Percentiles rank a stretch among this genome's conserved stretches.
Evolutionary conservation across 2,113 vertebrate genomes (phyloP).

Genomic region (Chaenogobius annularis): DNA sequence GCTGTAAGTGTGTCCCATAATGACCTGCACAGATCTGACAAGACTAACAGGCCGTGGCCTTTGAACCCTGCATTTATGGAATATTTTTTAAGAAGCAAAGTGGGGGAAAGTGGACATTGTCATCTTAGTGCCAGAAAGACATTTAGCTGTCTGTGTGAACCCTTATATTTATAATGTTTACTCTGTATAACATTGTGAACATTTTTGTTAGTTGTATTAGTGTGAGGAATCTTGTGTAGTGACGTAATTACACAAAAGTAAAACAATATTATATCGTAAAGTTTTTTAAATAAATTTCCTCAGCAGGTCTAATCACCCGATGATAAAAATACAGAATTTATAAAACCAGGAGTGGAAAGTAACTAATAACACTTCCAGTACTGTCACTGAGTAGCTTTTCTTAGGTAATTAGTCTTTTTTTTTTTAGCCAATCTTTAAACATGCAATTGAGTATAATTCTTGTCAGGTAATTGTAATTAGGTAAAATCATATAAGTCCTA

Average conservation of each 20-base stretch:
- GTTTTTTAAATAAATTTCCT: not conserved
- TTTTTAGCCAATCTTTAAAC: no score
- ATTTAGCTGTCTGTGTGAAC: no score
- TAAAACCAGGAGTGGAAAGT: no score
- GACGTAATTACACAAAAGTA: not conserved
- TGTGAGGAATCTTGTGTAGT: not conserved
- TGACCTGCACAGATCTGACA: slow-evolving; percentile 14
- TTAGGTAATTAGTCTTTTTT: no score
- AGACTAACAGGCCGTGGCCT: slow-evolving; percentile 44
- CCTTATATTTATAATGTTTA: not conserved
- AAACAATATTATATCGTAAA: not conserved
- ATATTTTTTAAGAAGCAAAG: slow-evolving; percentile 42
- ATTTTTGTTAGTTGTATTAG: not conserved
- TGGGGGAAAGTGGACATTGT: slow-evolving; percentile 8
- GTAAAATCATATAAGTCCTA: no score
- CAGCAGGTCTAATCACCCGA: not conserved
- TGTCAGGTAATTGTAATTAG: no score
- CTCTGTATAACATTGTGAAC: not conserved
- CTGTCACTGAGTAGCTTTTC: no score
- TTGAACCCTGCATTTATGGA: slow-evolving; percentile 35
- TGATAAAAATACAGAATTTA: not conserved
- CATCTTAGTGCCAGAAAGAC: not conserved
- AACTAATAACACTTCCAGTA: no score
- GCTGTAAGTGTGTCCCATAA: slow-evolving; percentile 8
- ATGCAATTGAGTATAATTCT: no score